These are phyloP conservation scores for Spinus olivaceus DNA, from an alignment of 2,797 vertebrate species.

Conservation along the genomic window DNA sequence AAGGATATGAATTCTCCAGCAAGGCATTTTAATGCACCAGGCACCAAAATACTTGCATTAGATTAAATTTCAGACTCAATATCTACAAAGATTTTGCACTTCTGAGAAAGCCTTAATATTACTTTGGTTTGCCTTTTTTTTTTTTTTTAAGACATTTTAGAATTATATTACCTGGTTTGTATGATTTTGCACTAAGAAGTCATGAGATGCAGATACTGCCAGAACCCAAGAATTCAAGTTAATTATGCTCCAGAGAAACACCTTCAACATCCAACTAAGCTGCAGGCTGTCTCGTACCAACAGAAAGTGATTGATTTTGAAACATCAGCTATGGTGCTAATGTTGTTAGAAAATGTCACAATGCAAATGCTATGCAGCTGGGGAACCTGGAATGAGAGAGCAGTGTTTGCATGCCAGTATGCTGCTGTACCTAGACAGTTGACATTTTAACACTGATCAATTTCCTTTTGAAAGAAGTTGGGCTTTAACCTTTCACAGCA, in stretches of 20 bases:
- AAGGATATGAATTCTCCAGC: neutral
- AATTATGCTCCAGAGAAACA: neutral
- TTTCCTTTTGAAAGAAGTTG: conserved; percentile 36
- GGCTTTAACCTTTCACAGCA: conserved; percentile 55
- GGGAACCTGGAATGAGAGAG: conserved; percentile 60
- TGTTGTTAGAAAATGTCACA: conserved; percentile 73
- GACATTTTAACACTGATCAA: conserved; percentile 69
- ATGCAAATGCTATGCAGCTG: conserved; percentile 72
- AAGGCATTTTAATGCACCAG: neutral
- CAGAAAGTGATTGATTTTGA: conserved; percentile 62
- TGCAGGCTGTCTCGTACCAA: neutral
- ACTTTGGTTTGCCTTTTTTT: neutral
- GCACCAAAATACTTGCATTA: neutral
- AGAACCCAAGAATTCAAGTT: neutral
- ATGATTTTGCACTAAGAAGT: neutral
- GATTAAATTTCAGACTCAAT: neutral
- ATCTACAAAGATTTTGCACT: neutral
- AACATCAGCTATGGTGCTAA: conserved; percentile 64
- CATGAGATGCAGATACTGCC: neutral
- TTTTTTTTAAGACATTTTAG: neutral
- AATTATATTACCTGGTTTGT: accelerated
- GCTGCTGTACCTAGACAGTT: conserved; percentile 45
- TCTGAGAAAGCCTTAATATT: neutral
- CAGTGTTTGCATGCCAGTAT: conserved; percentile 54
- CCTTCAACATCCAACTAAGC: neutral